Conservation (phyloP, 2,797 vertebrate species). For the Poecilia velifera region DNA sequence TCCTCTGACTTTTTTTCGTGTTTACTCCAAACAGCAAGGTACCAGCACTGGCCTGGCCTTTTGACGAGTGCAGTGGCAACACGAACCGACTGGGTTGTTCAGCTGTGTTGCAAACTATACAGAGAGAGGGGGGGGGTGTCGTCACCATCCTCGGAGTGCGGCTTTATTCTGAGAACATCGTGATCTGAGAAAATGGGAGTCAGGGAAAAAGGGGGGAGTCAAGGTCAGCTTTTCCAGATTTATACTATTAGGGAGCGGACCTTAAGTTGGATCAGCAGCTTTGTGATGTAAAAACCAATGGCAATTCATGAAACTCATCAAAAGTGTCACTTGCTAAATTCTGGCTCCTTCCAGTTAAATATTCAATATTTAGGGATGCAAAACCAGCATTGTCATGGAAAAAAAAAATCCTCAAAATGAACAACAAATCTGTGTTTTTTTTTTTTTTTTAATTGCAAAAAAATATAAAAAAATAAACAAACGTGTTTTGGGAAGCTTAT, state of each 20-base stretch:
- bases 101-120: constrained; percentile 19
- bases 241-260: background rate
- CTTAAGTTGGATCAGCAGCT: background rate
- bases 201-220: background rate
- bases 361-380: background rate
- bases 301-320: background rate
- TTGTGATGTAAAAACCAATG: background rate
- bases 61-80: constrained; percentile 62
- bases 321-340: background rate
- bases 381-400: background rate
- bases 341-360: background rate
- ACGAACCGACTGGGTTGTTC: constrained; percentile 48
- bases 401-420: background rate
- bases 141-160: constrained; percentile 21
- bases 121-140: constrained; percentile 2
- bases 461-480: background rate
- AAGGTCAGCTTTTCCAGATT: constrained; percentile 19
- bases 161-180: constrained; percentile 36
- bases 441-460: constrained; percentile 7
- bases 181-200: background rate
- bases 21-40: constrained; percentile 80
- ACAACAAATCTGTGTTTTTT: constrained; percentile 2
- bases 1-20: constrained; percentile 60
- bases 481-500: constrained; percentile 31
- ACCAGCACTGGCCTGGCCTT: constrained; percentile 65